These are phyloP conservation scores for Nematolebias whitei DNA, from an alignment of 2,113 vertebrate genomes.

Conservation along the genomic window DNA sequence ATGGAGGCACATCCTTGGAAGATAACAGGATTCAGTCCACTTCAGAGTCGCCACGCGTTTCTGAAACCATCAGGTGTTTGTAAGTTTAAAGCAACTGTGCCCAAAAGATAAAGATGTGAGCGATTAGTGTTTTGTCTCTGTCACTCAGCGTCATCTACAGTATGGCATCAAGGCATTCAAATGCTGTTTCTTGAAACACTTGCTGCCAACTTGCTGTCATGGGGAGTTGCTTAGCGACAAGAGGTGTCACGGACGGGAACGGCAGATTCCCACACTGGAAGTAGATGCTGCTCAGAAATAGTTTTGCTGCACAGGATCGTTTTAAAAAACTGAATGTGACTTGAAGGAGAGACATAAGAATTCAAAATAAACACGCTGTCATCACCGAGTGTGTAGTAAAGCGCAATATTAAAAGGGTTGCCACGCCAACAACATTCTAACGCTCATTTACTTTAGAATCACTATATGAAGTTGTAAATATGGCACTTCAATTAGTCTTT, in stretches of 20 bases:
- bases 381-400: no score
- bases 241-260: slow-evolving; percentile 46
- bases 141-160: slow-evolving; percentile 7
- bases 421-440: no score
- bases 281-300: slow-evolving; percentile 14
- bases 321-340: not conserved
- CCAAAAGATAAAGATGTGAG: not conserved
- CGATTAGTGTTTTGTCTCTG: not conserved
- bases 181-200: slow-evolving; percentile 13
- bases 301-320: not conserved
- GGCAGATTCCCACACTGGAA: slow-evolving; percentile 37
- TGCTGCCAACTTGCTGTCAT: slow-evolving; percentile 43
- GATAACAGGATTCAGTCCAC: not conserved
- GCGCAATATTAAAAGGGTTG: no score
- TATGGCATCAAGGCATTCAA: slow-evolving; percentile 13
- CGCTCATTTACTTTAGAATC: no score
- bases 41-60: not conserved
- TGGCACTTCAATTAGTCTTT: not conserved
- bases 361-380: no score
- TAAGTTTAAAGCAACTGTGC: not conserved
- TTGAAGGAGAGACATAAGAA: no score
- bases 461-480: no score
- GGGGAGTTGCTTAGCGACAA: slow-evolving; percentile 46
- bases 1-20: not conserved
- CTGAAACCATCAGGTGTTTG: no score